phyloP scores from a whole-genome alignment of 1,140 invertebrate species.

The Tetramorium parvispinum region DNA sequence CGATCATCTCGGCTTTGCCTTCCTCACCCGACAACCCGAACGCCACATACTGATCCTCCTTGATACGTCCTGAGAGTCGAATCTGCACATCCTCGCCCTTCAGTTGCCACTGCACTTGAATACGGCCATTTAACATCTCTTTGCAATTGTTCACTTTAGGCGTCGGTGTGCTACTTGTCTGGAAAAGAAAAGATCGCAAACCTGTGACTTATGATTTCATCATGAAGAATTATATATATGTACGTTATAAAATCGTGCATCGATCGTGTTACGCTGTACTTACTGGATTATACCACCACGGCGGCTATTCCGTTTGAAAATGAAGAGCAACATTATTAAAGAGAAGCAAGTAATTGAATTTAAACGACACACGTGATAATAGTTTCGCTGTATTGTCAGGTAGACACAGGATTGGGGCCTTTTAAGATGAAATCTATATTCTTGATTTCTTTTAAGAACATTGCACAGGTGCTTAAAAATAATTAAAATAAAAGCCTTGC shows the following conservation, averaged over 20 bases:
- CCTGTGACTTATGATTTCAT: not conserved
- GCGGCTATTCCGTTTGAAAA: conserved; percentile 87
- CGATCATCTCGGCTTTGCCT: conserved; percentile 90
- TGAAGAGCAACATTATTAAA: conserved; percentile 31
- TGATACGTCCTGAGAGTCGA: conserved; percentile 90
- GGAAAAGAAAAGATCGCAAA: conserved; percentile 57
- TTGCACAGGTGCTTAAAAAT: conserved; percentile 7
- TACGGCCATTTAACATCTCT: conserved; percentile 91
- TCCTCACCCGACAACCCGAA: conserved; percentile 93
- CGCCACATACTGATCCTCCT: conserved; percentile 94
- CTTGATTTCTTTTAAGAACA: not conserved
- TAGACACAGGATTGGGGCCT: not conserved
- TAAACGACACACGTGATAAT: not conserved
- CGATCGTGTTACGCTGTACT: conserved; percentile 85
- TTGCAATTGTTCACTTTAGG: conserved; percentile 90
- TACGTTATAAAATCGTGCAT: conserved; percentile 26
- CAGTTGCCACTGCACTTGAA: conserved; percentile 93
- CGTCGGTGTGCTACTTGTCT: conserved; percentile 90
- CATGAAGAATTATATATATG: not conserved
- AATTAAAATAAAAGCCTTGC: not conserved
- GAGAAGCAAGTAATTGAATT: not conserved
- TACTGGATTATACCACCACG: conserved; percentile 96
- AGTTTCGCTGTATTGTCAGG: not conserved
- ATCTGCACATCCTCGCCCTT: conserved; percentile 91
- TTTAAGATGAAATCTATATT: not conserved